Percentiles rank a stretch among this genome's conserved stretches.
These are phyloP conservation scores for Muricea muricata DNA, from an alignment of 92 coral and sea anemone genomes.

Conservation along the genomic window DNA sequence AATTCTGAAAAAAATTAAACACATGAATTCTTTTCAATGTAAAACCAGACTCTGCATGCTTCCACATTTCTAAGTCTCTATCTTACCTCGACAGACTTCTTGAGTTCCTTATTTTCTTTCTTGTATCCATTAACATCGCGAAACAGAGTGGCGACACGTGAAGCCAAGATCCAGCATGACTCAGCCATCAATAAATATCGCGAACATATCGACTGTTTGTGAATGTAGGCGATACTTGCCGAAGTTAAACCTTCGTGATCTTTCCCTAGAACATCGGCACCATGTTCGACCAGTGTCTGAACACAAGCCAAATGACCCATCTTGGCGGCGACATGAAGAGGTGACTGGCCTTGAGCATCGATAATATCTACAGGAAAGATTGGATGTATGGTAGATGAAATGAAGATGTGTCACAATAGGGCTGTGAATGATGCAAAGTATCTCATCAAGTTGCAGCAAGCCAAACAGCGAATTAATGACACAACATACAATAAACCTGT, in stretches of 20 bases:
- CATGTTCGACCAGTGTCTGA: conserved; percentile 85
- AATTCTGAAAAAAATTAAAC: conserved; percentile 9
- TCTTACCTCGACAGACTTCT: conserved; percentile 74
- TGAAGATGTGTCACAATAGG: too few relatives aligned
- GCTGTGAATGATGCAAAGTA: too few relatives aligned
- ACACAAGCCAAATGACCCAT: conserved; percentile 90
- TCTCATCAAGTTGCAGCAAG: too few relatives aligned
- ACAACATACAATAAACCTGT: too few relatives aligned
- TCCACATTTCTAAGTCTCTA: neutral
- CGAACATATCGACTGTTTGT: conserved; percentile 87
- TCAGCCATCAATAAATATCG: conserved; percentile 91
- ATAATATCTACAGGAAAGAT: conserved; percentile 61
- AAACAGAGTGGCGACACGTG: conserved; percentile 74
- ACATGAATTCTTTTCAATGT: too few relatives aligned
- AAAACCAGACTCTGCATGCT: too few relatives aligned
- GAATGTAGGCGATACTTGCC: conserved; percentile 84
- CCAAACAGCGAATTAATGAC: too few relatives aligned
- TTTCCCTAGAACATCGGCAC: conserved; percentile 78
- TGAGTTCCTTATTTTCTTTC: conserved; percentile 82
- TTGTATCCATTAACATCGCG: conserved; percentile 67
- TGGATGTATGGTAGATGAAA: too few relatives aligned
- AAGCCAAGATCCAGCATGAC: conserved; percentile 82
- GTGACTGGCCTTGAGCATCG: conserved; percentile 76
- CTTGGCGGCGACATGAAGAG: conserved; percentile 90
- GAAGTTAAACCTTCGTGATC: conserved; percentile 87